Evolutionary conservation across 2,888 invertebrate species (phyloP), one percentile per base, ranked within the genome.

Genomic region (Aradus depressus): DNA sequence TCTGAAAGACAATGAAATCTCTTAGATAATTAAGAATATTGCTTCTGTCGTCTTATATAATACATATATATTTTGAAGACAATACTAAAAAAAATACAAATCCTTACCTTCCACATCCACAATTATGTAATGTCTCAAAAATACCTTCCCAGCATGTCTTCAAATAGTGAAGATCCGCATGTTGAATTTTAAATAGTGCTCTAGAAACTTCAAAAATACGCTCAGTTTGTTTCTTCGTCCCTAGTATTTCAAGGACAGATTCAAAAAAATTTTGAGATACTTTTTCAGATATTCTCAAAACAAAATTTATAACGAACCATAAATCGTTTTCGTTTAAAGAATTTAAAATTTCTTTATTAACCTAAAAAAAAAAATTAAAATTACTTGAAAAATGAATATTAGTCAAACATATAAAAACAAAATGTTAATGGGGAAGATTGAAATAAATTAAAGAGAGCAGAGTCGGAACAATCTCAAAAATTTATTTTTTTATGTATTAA

Each of bases 51-150:
- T n/a, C n/a, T n/a, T n/a, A 31, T n/a, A 32, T 44, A 6, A 32
- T 28, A 8, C 18, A 34, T 5, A 2, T 1, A 32, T 18, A n/a
- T 12, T 10, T 5, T 19, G n/a, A 31, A 19, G 18, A 21, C n/a
- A 4, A 39, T 21, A 42, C 18, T 10, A 14, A 42, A 25, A 26
- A 1, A 25, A 44, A 23, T 31, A 28, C 12, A 16, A 10, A 14
- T 18, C n/a, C 28, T 44, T 44, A 44, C 44, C 31, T 44, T 16
- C 22, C 28, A 44, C 32, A 19, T 5, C 34, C 44, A 34, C 44
- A 44, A 10, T 14, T 14, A 22, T 44, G 28, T 5, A 44, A 23
- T 19, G 44, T 34, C 14, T 19, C 16, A n/a, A 44, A 34, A 6
- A 44, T 28, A 32, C 22, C n/a, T 32, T 32, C 31, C 44, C 44